Base-by-base conservation (phyloP, 2,113 vertebrate species). In the Aphyosemion australe region DNA sequence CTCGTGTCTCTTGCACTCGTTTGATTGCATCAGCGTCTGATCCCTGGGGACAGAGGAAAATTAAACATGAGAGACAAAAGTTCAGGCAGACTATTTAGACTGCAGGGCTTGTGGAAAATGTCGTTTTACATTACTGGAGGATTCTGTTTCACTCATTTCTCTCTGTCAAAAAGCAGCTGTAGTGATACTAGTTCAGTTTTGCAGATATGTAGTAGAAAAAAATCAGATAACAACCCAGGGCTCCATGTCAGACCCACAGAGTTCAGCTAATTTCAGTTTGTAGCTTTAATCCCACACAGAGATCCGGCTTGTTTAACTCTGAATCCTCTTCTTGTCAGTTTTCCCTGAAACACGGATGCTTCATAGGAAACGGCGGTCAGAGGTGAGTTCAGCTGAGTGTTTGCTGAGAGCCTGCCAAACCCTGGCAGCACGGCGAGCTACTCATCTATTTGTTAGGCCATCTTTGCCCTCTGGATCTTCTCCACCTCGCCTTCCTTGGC, bases 21-120 rank as follows among this genome's bases (percentile, higher is more conserved):
- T 39, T 61, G 70, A 74, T 52, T 61, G 45, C 41, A 60, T 74
- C 70, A 61, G 56, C 32, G 18, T 13, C n/a, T 15, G 6, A 39
- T 66, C 45, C 56, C 37, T 0, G 12, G 41, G 60, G 67, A 75
- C 0, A 14, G 39, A 12, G 26, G 21, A 21, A 50, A 76, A 69
- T 72, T 49, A 69, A 79, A 62, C 56, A 13, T 47, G 37, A 55
- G 61, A 37, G 56, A 49, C 52, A 76, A 6, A 37, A 5, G 41
- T 45, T 53, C 12, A 60, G 46, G 57, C 60, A n/a, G 72, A 64
- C 51, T 69, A 21, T 19, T 48, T 53, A 53, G 39, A 16, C 69
- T 66, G 57, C 47, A 0, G 43, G 61, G 41, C 26, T 41, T 39
- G 15, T 60, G 63, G 21, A 45, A 11, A 26, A 8, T 54, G 48